Evolutionary conservation across 2,888 invertebrate genomes (phyloP).

Genomic region (Calephelis perditalis): DNA sequence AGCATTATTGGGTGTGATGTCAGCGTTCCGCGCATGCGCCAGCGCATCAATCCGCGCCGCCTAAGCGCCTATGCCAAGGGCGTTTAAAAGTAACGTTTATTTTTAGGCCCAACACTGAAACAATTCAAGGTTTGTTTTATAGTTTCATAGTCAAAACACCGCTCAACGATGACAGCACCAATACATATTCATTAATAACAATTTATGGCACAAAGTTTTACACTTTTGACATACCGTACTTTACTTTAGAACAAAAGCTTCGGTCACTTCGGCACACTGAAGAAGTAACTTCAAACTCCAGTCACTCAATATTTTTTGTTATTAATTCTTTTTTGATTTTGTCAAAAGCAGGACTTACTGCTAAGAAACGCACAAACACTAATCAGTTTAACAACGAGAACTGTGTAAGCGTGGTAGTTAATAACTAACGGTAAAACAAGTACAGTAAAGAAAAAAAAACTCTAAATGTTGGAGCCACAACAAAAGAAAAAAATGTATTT

Average conservation of each 20-base stretch:
- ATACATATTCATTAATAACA: not conserved
- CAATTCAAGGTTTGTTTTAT: constrained; percentile 29
- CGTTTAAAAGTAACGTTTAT: constrained; percentile 35
- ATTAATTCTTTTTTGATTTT: no score
- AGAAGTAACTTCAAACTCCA: no score
- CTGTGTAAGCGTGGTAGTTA: no score
- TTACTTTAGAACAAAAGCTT: not conserved
- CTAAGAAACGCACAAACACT: no score
- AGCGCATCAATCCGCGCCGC: constrained; percentile 31
- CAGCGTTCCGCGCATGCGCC: constrained; percentile 26
- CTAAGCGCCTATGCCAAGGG: constrained; percentile 38
- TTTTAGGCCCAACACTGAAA: constrained; percentile 30
- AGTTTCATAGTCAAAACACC: constrained; percentile 15
- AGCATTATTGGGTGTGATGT: constrained; percentile 18
- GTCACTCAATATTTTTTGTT: no score
- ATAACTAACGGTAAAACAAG: no score
- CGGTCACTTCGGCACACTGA: not conserved
- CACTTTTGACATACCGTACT: not conserved
- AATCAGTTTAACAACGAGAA: no score
- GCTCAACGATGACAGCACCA: not conserved
- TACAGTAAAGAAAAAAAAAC: no score
- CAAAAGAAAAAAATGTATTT: no score
- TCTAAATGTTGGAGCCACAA: no score
- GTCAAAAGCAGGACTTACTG: no score
- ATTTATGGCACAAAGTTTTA: not conserved